Percentiles rank a stretch among this genome's conserved stretches.
phyloP scores from a whole-genome alignment of 1,140 invertebrate genomes.

The Megalonaias nervosa region DNA sequence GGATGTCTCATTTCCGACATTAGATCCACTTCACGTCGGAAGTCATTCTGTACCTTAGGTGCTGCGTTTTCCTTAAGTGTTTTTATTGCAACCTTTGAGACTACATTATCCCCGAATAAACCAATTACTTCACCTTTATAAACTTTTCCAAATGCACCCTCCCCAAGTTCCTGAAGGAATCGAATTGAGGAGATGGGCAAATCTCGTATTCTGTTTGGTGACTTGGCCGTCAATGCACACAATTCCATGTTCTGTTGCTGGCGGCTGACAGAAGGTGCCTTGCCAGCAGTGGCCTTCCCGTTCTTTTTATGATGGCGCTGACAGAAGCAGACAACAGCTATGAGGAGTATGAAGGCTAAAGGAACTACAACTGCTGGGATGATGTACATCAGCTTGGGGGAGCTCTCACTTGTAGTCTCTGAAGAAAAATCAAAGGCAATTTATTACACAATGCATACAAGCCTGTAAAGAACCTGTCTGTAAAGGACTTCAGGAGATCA shows the following conservation, averaged over 20 bases:
- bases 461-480: too few species aligned
- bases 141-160: constrained; percentile 92
- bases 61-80: constrained; percentile 95
- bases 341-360: constrained; percentile 72
- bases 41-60: constrained; percentile 92
- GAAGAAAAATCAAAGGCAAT: neutral
- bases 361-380: constrained; percentile 74
- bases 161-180: constrained; percentile 94
- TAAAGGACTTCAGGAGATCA: neutral
- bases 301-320: constrained; percentile 52
- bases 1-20: constrained; percentile 95
- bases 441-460: constrained; percentile 10
- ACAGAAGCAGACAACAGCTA: constrained; percentile 72
- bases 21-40: constrained; percentile 84
- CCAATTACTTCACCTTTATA: constrained; percentile 89
- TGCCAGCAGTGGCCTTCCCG: constrained; percentile 33
- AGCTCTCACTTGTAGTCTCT: constrained; percentile 33
- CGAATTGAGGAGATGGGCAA: constrained; percentile 84
- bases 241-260: constrained; percentile 56
- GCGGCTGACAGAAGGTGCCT: constrained; percentile 38
- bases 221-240: constrained; percentile 63
- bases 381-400: constrained; percentile 74
- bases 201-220: constrained; percentile 65
- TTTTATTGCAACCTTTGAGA: constrained; percentile 91
- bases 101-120: constrained; percentile 64